Percentiles rank a stretch among this genome's conserved stretches.
phyloP scores from a whole-genome alignment of 2,888 invertebrate genomes.

The Dorcus parallelipipedus region DNA sequence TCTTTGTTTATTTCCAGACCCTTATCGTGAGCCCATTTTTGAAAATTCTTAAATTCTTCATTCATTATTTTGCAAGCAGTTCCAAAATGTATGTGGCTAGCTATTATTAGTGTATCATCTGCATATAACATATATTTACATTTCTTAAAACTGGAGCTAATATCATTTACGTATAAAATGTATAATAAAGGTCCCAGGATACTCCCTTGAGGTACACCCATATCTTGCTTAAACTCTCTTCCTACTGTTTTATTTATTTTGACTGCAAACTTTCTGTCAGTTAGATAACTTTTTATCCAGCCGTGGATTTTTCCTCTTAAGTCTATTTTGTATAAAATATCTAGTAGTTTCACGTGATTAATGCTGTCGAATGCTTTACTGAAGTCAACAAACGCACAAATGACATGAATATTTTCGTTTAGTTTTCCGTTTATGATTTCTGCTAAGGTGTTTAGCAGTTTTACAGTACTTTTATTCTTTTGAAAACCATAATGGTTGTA shows the following conservation, averaged over 20 bases:
- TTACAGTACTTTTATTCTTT: too few species aligned
- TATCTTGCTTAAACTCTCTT: neutral
- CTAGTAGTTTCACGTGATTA: too few species aligned
- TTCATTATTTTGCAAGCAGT: neutral
- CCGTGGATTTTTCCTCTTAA: neutral
- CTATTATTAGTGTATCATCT: neutral
- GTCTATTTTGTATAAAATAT: neutral
- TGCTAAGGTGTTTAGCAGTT: too few species aligned
- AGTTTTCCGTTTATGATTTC: too few species aligned
- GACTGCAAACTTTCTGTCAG: neutral
- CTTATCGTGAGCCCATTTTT: too few species aligned
- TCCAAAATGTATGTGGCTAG: neutral
- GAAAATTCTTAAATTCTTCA: too few species aligned
- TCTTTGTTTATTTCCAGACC: too few species aligned
- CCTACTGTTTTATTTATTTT: neutral
- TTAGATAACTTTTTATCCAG: neutral
- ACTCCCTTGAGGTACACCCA: neutral
- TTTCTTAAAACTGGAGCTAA: neutral
- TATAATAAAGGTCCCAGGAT: neutral
- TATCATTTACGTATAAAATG: neutral
- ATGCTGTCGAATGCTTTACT: too few species aligned
- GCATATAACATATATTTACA: neutral
- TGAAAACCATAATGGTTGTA: too few species aligned
- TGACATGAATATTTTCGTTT: too few species aligned
- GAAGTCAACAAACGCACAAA: too few species aligned